Base-by-base conservation (phyloP, 1,140 invertebrate genomes). In the Leucophenga varia region DNA sequence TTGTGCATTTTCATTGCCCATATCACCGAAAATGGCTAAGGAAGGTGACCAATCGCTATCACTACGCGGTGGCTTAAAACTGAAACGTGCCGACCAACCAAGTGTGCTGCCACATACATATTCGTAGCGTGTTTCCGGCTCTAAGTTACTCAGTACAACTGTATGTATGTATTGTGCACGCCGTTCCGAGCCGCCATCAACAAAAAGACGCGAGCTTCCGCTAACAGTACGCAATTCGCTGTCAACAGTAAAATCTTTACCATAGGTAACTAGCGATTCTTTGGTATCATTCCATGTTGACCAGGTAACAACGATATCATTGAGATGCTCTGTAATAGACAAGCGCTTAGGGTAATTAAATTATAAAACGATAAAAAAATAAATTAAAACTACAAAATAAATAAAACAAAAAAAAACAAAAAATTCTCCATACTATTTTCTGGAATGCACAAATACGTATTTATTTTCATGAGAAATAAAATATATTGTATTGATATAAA, bases 261-360 rank as follows among this genome's bases (percentile, higher is more conserved):
- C 92, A 78, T 89, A 96, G 68, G 89, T 82, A 2, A 94, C 92
- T 18, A 84, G 55, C 0, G 90, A 87, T 50, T 81, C 77, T 7
- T 80, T 65, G 1, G 91, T 89, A 36, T 86, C 75, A 58, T 85
- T 80, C 43, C 84, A 81, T n/a, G 94, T 97, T 1, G 85, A 87
- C 94, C 94, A 97, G 39, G 92, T 96, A 1, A 96, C 86, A 16
- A 91, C 80, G 75, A 93, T 89, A 43, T 91, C 80, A 45, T 77
- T 80, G 16, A 83, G 78, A 52, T 78, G 78, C 50, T 84, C 86
- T 86, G 47, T 7, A 64, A 54, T 17, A 57, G 4, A 20, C 25
- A 10, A 17, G n/a, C 25, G 8, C 1, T 7, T 10, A 1, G n/a
- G 7, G 21, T 5, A 2, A 16, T 22, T 36, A 2, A n/a, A 17